Conservation (phyloP, 2,113 vertebrate species). For the Tricholaema leucomelas region DNA sequence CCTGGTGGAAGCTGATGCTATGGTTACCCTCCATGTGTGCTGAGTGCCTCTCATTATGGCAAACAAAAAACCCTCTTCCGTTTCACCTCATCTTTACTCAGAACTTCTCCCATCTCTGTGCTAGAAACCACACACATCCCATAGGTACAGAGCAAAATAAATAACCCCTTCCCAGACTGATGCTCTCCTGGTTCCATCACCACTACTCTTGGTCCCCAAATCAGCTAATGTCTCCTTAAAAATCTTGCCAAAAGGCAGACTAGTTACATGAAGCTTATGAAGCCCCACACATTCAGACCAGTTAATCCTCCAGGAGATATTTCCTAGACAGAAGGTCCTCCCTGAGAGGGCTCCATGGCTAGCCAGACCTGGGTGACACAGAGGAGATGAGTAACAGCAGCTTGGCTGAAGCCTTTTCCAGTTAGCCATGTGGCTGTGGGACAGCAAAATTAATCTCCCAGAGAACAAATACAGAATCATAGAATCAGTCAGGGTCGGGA, state of each 20-base stretch:
- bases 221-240: not conserved
- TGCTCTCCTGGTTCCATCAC: not conserved
- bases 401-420: not conserved
- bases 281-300: not conserved
- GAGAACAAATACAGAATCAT: no score
- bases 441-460: not conserved
- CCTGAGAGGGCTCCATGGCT: not conserved
- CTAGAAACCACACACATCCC: not conserved
- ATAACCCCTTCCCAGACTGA: not conserved
- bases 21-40: not conserved
- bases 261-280: not conserved
- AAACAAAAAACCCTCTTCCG: not conserved
- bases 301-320: no score
- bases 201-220: not conserved
- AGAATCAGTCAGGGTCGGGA: no score
- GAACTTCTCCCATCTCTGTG: not conserved
- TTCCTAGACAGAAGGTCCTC: not conserved
- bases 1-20: not conserved
- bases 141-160: not conserved
- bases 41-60: not conserved
- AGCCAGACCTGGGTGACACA: accelerated
- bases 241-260: not conserved
- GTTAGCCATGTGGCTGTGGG: not conserved
- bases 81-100: not conserved
- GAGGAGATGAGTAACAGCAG: not conserved